Conservation (phyloP, 2,888 invertebrate species). For the Ophioninae sp. region DNA sequence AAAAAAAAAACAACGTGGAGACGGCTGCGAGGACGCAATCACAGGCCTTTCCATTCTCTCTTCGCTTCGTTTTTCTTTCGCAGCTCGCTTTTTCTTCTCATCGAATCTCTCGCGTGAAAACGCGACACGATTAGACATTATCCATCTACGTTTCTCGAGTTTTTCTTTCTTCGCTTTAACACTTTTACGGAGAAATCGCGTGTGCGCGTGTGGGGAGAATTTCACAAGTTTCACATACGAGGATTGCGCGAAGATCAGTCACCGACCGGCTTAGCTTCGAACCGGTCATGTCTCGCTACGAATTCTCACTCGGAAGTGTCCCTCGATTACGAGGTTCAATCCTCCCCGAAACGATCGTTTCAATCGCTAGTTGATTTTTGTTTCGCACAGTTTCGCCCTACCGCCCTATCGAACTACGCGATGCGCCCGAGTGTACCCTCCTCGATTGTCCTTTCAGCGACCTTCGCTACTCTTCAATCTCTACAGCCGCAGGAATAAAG, state of each 20-base stretch:
- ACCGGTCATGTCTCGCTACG: background rate
- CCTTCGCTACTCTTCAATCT: background rate
- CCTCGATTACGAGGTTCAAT: background rate
- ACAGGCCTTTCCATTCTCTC: conserved; percentile 44
- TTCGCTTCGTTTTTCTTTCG: background rate
- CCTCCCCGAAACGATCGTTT: background rate
- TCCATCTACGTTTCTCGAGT: background rate
- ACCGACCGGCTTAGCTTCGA: background rate
- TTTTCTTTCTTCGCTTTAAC: background rate
- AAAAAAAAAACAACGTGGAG: conserved; percentile 63
- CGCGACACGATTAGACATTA: conserved; percentile 18
- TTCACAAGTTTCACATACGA: background rate
- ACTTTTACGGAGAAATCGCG: background rate
- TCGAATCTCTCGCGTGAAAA: background rate
- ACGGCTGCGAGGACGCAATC: conserved; percentile 50
- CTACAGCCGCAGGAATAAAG: too few species aligned
- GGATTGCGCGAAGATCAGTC: background rate
- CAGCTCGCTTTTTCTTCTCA: conserved; percentile 16
- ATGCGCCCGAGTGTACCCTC: conserved; percentile 45
- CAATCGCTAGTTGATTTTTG: background rate
- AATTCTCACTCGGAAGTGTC: background rate
- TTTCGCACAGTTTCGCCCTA: conserved; percentile 22
- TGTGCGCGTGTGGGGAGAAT: background rate
- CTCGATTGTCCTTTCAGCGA: conserved; percentile 27
- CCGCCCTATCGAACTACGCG: background rate